phyloP scores from a whole-genome alignment of 2,113 vertebrate species.

The Sebastes schlegelii region DNA sequence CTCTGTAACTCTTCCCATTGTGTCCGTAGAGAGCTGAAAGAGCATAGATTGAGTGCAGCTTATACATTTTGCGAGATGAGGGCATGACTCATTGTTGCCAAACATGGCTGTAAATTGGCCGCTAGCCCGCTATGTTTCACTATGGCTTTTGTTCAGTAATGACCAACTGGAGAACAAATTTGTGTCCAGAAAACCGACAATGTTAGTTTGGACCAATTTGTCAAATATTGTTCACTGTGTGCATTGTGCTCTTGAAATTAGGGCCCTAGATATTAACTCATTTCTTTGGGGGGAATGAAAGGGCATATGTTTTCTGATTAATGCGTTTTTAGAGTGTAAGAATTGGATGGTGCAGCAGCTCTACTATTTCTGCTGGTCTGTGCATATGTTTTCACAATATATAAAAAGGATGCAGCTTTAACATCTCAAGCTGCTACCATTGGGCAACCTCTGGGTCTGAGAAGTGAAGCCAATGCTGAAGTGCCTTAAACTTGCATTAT shows the following conservation, averaged over 20 bases:
- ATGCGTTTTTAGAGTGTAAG: slow-evolving; percentile 16
- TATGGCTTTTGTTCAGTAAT: slow-evolving; percentile 36
- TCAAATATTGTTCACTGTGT: slow-evolving; percentile 9
- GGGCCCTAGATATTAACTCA: not conserved
- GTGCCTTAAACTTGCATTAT: too few species aligned
- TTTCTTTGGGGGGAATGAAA: slow-evolving; percentile 20
- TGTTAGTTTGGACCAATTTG: slow-evolving; percentile 23
- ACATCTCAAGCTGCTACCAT: slow-evolving; percentile 45
- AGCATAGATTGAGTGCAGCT: slow-evolving; percentile 10
- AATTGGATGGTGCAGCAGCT: slow-evolving; percentile 18
- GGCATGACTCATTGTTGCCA: slow-evolving; percentile 10
- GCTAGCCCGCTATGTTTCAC: slow-evolving; percentile 11
- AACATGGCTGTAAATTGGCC: slow-evolving; percentile 52
- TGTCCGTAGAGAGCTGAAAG: slow-evolving; percentile 33
- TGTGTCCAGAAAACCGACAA: slow-evolving; percentile 18
- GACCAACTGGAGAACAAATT: slow-evolving; percentile 16
- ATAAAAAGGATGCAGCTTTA: slow-evolving; percentile 55
- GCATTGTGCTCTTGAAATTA: slow-evolving; percentile 3
- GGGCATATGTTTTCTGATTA: slow-evolving; percentile 12
- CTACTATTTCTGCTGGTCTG: slow-evolving; percentile 12
- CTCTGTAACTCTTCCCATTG: slow-evolving; percentile 40
- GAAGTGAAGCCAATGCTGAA: too few species aligned
- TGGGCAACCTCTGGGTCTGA: too few species aligned
- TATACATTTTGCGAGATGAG: slow-evolving; percentile 22
- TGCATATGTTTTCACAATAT: slow-evolving; percentile 17